phyloP scores from a whole-genome alignment of 2,797 vertebrate genomes.

The Smutsia temminckii region DNA sequence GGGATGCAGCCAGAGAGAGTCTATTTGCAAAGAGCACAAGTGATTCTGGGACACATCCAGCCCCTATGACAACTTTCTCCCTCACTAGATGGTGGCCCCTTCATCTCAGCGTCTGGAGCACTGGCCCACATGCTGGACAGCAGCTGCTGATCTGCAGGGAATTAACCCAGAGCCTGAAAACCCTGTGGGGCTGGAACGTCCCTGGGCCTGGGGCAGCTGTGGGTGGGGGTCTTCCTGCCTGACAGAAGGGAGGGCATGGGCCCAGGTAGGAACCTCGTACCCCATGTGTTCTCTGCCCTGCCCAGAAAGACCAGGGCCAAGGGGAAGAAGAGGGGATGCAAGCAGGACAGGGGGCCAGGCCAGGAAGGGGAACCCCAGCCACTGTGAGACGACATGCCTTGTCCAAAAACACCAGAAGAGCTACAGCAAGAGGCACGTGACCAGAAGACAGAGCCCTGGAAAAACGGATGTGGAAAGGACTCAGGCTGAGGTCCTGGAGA shows the following conservation, averaged over 20 bases:
- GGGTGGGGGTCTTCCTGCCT: not conserved
- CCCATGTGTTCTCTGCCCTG: not conserved
- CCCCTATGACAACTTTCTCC: not conserved
- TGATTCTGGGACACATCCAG: not conserved
- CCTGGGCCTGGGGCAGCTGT: not conserved
- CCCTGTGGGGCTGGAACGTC: fast-evolving
- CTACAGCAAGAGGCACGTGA: fast-evolving
- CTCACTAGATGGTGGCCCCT: not conserved
- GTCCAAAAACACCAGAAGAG: not conserved
- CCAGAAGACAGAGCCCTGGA: not conserved
- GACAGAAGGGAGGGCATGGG: fast-evolving
- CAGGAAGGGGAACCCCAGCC: not conserved
- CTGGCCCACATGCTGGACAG: not conserved
- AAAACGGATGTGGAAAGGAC: fast-evolving
- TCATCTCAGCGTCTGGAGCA: fast-evolving
- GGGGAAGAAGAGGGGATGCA: not conserved
- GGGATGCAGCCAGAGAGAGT: not conserved
- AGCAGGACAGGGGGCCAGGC: not conserved
- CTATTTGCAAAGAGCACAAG: not conserved
- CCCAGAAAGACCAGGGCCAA: not conserved
- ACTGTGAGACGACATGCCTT: not conserved
- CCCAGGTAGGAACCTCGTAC: not conserved
- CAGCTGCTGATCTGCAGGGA: not conserved
- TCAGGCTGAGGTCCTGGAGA: fast-evolving
- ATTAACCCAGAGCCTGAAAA: too few relatives aligned